Evolutionary conservation across 2,888 invertebrate genomes (phyloP).

Genomic region (Pemphredon lugubris): DNA sequence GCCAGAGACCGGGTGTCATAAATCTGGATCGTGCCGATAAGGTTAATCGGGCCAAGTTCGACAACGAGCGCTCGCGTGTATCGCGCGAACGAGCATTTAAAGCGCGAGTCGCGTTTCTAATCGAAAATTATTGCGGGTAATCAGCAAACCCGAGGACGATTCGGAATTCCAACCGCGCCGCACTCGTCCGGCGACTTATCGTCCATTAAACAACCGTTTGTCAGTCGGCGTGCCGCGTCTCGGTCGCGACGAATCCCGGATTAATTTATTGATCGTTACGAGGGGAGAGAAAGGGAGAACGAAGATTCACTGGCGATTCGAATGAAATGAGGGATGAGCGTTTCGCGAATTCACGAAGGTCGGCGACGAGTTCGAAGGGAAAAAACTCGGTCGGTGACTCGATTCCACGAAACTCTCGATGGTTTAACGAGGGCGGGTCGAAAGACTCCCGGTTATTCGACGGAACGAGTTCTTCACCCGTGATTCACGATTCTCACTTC

Average conservation of each 20-base stretch:
- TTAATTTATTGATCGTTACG: slow-evolving; percentile 24
- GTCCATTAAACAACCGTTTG: slow-evolving; percentile 48
- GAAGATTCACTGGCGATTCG: slow-evolving; percentile 16
- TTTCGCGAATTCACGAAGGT: neutral
- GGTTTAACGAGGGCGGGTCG: too few species aligned
- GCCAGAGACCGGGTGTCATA: too few species aligned
- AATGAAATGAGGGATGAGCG: neutral
- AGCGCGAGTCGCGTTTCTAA: slow-evolving; percentile 37
- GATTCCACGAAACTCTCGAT: too few species aligned
- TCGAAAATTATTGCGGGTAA: slow-evolving; percentile 53
- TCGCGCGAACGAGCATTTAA: too few species aligned
- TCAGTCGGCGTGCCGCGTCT: slow-evolving; percentile 14
- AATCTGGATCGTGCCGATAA: slow-evolving; percentile 11
- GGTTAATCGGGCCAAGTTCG: slow-evolving; percentile 60
- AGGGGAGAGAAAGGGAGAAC: slow-evolving; percentile 9
- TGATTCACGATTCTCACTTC: too few species aligned
- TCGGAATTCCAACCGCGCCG: slow-evolving; percentile 14
- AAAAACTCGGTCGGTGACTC: too few species aligned
- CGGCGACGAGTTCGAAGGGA: too few species aligned
- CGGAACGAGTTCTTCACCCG: too few species aligned
- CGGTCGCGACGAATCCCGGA: slow-evolving; percentile 7
- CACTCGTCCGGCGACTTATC: slow-evolving; percentile 12
- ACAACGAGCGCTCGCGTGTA: too few species aligned
- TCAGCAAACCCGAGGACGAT: slow-evolving; percentile 29
- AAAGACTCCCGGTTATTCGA: too few species aligned